These are phyloP conservation scores for Ivindomyrus marchei DNA, from an alignment of 2,113 vertebrate species.

Conservation along the genomic window DNA sequence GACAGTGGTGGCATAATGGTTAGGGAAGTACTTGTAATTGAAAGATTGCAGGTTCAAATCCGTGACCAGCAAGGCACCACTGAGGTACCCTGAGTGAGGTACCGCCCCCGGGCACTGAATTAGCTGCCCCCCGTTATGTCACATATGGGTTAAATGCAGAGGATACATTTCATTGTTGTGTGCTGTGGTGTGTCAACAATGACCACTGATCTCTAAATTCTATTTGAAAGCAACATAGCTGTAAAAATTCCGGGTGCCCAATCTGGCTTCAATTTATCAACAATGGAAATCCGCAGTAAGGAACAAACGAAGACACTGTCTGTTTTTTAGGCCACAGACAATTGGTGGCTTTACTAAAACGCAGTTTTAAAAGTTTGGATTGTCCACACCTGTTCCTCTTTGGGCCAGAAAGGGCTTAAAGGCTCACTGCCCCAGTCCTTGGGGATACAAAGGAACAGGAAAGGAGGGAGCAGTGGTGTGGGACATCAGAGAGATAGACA, in stretches of 20 bases:
- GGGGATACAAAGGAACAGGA: not conserved
- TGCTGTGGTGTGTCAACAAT: too few relatives aligned
- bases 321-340: not conserved
- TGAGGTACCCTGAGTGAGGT: too few relatives aligned
- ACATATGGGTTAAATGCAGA: too few relatives aligned
- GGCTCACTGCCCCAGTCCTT: not conserved
- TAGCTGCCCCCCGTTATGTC: too few relatives aligned
- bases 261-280: not conserved
- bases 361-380: not conserved
- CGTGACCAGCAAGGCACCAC: too few relatives aligned
- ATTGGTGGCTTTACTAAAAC: not conserved
- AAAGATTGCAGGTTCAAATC: too few relatives aligned
- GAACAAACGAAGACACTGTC: not conserved
- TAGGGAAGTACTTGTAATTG: too few relatives aligned
- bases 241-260: not conserved
- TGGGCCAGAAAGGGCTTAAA: not conserved
- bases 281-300: not conserved
- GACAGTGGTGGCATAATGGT: too few relatives aligned
- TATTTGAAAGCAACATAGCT: not conserved
- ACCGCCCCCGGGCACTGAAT: too few relatives aligned
- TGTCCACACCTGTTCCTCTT: not conserved
- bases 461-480: not conserved
- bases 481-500: not conserved
- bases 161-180: too few relatives aligned
- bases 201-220: too few relatives aligned